Conservation (phyloP, 2,888 invertebrate genomes). For the Atethmia centrago region DNA sequence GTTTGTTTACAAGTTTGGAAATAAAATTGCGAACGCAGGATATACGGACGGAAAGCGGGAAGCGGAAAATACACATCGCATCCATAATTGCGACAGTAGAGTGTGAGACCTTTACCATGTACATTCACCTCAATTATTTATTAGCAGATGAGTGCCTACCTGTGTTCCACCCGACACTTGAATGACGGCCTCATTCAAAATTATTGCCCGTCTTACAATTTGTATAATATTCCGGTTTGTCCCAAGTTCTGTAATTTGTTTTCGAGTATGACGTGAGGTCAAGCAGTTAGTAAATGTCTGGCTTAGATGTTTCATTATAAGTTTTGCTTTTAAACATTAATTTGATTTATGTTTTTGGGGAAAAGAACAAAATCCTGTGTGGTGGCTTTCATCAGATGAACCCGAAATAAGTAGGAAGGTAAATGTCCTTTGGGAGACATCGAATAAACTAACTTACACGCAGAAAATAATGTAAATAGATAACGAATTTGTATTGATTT, state of each 20-base stretch:
- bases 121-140: constrained; percentile 74
- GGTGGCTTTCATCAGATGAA: neutral
- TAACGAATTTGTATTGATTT: neutral
- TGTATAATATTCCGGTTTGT: constrained; percentile 36
- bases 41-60: too few species aligned
- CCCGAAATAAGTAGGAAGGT: neutral
- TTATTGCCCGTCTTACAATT: constrained; percentile 50
- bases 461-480: neutral
- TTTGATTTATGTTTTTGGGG: neutral
- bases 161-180: constrained; percentile 72
- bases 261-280: constrained; percentile 15
- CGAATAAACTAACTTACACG: neutral
- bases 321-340: neutral
- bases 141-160: constrained; percentile 71
- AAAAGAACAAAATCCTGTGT: neutral
- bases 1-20: neutral
- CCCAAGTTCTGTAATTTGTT: constrained; percentile 34
- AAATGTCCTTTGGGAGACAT: neutral
- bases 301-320: neutral
- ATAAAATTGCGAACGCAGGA: neutral
- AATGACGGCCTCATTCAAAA: constrained; percentile 71
- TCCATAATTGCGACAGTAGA: constrained; percentile 53
- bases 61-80: constrained; percentile 54
- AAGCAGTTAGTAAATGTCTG: constrained; percentile 9
- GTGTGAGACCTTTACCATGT: constrained; percentile 34